phyloP scores from a whole-genome alignment of 2,113 vertebrate species.

The Scatophagus argus region DNA sequence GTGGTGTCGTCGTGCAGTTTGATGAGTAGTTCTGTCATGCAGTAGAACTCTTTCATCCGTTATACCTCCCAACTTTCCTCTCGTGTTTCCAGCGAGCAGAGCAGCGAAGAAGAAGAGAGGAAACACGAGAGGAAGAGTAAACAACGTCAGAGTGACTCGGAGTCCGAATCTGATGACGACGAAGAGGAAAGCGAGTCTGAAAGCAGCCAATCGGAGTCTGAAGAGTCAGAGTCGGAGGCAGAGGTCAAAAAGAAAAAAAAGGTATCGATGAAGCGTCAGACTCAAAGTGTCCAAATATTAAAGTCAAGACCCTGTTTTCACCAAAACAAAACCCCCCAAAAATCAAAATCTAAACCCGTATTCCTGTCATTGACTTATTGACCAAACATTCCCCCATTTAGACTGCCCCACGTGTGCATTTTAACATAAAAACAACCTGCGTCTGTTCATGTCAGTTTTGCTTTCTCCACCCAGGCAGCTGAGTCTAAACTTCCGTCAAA shows the following conservation, averaged over 20 bases:
- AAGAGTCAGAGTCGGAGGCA: slow-evolving; percentile 85
- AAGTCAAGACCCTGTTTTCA: neutral
- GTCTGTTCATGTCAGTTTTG: neutral
- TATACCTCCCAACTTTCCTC: slow-evolving; percentile 14
- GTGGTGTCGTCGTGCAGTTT: neutral
- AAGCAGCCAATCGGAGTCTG: slow-evolving; percentile 89
- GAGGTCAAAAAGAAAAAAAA: slow-evolving; percentile 86
- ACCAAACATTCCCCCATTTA: neutral
- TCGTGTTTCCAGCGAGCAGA: slow-evolving; percentile 89
- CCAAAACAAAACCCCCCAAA: neutral
- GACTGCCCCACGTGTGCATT: no score
- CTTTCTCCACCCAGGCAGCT: slow-evolving; percentile 53
- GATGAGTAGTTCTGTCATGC: neutral
- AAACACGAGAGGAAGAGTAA: slow-evolving; percentile 81
- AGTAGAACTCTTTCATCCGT: neutral
- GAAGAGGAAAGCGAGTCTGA: slow-evolving; percentile 89
- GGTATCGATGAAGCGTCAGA: slow-evolving; percentile 66
- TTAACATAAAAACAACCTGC: neutral
- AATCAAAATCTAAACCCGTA: neutral
- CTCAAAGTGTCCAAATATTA: neutral
- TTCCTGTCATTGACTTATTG: neutral
- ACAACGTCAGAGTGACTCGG: slow-evolving; percentile 61
- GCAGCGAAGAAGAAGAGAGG: slow-evolving; percentile 83
- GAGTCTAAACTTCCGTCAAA: slow-evolving; percentile 81
- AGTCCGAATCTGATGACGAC: slow-evolving; percentile 88